Evolutionary conservation across 2,797 vertebrate species (phyloP).

Genomic region (Rhynchotus rufescens): DNA sequence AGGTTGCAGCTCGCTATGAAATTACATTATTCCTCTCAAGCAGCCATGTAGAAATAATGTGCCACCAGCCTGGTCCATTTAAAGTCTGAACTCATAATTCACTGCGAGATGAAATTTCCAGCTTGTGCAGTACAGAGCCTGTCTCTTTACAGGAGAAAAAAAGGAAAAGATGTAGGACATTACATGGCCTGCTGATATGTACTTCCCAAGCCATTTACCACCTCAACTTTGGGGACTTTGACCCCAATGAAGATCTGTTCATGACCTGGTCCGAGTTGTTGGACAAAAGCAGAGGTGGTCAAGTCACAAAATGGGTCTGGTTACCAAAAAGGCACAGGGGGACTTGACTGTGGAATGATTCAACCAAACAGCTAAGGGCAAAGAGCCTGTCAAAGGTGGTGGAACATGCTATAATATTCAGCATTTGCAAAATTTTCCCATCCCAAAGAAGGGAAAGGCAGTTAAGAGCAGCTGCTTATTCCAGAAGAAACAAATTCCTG

Average conservation of each 20-base stretch:
- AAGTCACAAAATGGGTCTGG: neutral
- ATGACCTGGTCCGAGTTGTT: neutral
- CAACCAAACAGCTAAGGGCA: neutral
- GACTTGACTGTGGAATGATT: neutral
- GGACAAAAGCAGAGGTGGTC: neutral
- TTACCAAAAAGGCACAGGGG: neutral
- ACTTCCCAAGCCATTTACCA: neutral
- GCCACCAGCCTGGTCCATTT: neutral
- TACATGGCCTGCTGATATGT: neutral
- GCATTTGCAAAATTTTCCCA: neutral
- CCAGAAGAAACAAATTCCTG: neutral
- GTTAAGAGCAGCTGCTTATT: neutral
- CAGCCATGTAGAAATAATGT: neutral
- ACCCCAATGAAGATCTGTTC: neutral
- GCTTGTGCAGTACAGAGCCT: neutral
- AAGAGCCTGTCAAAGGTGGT: neutral
- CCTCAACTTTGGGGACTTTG: neutral
- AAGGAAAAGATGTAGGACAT: neutral
- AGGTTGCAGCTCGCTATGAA: neutral
- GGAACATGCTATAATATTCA: accelerated
- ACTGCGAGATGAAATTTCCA: neutral
- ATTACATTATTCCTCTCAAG: neutral
- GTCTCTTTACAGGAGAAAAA: neutral
- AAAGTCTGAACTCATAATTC: neutral
- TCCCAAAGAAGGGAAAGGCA: neutral